Conservation (phyloP, 1,140 invertebrate genomes). For the Cydia pomonella region DNA sequence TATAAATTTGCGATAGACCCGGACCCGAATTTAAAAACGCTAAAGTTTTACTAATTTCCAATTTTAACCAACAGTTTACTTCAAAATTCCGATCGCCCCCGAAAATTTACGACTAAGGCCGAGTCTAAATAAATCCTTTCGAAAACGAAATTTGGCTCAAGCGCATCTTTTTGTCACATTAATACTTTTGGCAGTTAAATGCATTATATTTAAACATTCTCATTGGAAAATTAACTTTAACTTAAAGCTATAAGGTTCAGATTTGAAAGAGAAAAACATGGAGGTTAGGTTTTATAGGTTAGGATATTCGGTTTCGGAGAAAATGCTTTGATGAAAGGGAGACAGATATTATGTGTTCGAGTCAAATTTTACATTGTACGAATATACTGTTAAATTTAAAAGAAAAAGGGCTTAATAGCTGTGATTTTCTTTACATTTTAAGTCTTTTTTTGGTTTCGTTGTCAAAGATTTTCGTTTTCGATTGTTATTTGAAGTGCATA, state of each 20-base stretch:
- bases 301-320: slow-evolving; percentile 1
- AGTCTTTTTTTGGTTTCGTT: neutral
- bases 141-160: neutral
- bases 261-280: slow-evolving; percentile 31
- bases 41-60: too few species aligned
- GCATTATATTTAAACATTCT: neutral
- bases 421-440: neutral
- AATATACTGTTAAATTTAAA: neutral
- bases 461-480: neutral
- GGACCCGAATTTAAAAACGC: too few species aligned
- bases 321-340: slow-evolving; percentile 36
- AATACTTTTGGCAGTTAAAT: slow-evolving; percentile 26
- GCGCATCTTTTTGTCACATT: slow-evolving; percentile 19
- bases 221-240: neutral
- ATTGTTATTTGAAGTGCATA: slow-evolving; percentile 7
- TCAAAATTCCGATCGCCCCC: neutral
- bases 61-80: neutral
- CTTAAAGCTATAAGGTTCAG: neutral
- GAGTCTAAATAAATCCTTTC: slow-evolving; percentile 21
- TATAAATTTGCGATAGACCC: too few species aligned
- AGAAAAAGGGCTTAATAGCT: neutral
- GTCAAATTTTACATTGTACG: slow-evolving; percentile 41
- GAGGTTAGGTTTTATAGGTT: neutral
- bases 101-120: slow-evolving; percentile 4
- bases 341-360: slow-evolving; percentile 49